Evolutionary conservation across 2,888 invertebrate genomes (phyloP).

Genomic region (Tillus elongatus): DNA sequence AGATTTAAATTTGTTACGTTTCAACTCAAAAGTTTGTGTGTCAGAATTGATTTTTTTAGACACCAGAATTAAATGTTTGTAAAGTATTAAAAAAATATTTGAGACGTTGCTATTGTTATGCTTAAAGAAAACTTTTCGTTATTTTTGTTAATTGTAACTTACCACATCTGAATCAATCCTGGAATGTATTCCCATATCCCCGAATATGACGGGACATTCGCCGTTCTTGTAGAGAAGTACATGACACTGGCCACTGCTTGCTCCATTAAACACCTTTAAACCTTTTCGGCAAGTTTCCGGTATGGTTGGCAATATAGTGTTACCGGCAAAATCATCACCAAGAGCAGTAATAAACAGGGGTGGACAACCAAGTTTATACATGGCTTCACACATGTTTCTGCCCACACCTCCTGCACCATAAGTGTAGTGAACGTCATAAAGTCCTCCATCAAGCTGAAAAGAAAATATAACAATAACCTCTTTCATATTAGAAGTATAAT

Average conservation of each 20-base stretch:
- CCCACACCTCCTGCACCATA: slow-evolving; percentile 83
- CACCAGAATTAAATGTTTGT: no score
- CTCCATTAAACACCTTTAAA: slow-evolving; percentile 33
- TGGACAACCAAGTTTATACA: slow-evolving; percentile 59
- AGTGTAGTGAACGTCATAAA: slow-evolving; percentile 56
- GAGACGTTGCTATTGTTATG: no score
- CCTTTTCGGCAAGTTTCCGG: slow-evolving; percentile 33
- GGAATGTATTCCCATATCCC: slow-evolving; percentile 74
- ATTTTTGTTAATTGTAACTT: no score
- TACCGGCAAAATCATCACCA: slow-evolving; percentile 59
- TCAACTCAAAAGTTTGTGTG: no score
- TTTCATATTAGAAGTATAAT: no score
- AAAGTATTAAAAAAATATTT: no score
- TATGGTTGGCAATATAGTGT: slow-evolving; percentile 35
- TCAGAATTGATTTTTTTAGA: no score
- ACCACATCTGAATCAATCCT: slow-evolving; percentile 59
- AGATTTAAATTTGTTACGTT: no score
- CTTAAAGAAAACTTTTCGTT: no score
- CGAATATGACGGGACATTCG: slow-evolving; percentile 71
- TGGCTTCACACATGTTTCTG: slow-evolving; percentile 81
- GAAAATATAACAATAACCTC: no score
- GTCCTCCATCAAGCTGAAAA: slow-evolving; percentile 69
- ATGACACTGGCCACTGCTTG: slow-evolving; percentile 64
- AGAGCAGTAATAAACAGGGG: slow-evolving; percentile 66
- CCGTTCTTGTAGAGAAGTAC: slow-evolving; percentile 65